Evolutionary conservation across 2,888 invertebrate species (phyloP), one percentile per base, ranked within the genome.

Genomic region (Meiosimyza platycephala): DNA sequence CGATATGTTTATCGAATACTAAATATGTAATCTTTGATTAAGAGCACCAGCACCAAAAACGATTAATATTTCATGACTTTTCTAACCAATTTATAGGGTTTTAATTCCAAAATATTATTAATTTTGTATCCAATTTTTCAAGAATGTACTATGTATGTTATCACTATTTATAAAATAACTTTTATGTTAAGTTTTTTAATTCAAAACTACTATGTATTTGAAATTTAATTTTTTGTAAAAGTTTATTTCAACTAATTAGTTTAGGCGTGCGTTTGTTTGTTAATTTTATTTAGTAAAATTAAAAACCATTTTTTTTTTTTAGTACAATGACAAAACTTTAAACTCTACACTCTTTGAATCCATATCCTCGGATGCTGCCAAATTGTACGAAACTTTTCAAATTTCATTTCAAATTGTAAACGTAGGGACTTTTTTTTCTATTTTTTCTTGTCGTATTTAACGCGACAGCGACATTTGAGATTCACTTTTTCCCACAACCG

Each of bases 301-400:
- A 28, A 40, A 66, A 15, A n/a, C 52, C 54, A 52, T 1, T 67
- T 4, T n/a, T 59, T 22, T 18, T 68, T 7, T 57, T 57, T 59
- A 3, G 6, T 50, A 51, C 51, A 15, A 59, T 51, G 64, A 67
- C 66, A 66, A 62, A 70, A 73, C 40, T 62, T 57, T 57, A 69
- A 76, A 76, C 76, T 77, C 72, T 84, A 84, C 84, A 84, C 80
- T 79, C 81, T 80, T 79, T 83, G 82, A 76, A 84, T 80, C 84
- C 84, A 83, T 81, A 81, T 83, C 82, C 83, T 81, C 78, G 84
- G 83, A 79, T 80, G 81, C 80, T 81, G 81, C 84, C 82, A 82
- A 79, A 81, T 81, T 78, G 80, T 77, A 79, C 80, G 78, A 76
- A 81, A 79, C 81, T 80, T 80, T 80, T 76, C 82, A 80, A 83